A percentile compares a stretch with the other conserved stretches of the same genome.
These are phyloP conservation scores for Drosophila azteca DNA, from an alignment of 1,140 invertebrate species.

Conservation along the genomic window DNA sequence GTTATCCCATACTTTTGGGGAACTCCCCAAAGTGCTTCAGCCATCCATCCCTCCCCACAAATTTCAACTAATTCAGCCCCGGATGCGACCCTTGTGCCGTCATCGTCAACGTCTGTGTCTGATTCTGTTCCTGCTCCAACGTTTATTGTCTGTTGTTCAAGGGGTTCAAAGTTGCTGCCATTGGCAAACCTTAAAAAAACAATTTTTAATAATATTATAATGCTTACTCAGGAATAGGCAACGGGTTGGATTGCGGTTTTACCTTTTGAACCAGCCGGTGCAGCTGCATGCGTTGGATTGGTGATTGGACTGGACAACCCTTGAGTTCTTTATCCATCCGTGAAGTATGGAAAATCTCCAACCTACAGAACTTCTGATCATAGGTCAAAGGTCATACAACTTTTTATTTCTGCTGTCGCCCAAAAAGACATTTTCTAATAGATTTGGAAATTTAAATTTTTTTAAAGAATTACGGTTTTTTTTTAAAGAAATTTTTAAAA, in stretches of 20 bases:
- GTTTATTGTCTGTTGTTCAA: constrained; percentile 35
- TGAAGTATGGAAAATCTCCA: no score
- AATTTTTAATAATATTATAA: constrained; percentile 75
- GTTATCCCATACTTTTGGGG: neutral
- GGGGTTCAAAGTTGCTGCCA: constrained; percentile 60
- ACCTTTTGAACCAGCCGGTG: constrained; percentile 27
- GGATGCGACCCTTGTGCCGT: neutral
- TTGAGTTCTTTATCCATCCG: no score
- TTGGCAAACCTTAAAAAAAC: constrained; percentile 50
- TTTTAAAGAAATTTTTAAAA: no score
- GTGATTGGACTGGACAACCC: no score
- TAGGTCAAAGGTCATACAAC: no score
- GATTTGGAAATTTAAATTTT: no score
- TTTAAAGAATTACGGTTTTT: no score
- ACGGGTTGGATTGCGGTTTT: constrained; percentile 24
- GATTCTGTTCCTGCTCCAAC: constrained; percentile 14
- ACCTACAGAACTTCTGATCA: no score
- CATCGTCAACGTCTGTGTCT: constrained; percentile 15
- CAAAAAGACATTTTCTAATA: no score
- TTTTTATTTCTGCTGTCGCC: no score
- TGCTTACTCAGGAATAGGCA: constrained; percentile 47
- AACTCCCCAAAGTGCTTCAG: constrained; percentile 22
- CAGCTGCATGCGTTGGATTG: constrained; percentile 24
- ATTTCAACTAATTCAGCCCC: constrained; percentile 48
- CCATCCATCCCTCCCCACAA: constrained; percentile 21